phyloP scores from a whole-genome alignment of 1,140 invertebrate genomes.

The Bicyclus anynana region DNA sequence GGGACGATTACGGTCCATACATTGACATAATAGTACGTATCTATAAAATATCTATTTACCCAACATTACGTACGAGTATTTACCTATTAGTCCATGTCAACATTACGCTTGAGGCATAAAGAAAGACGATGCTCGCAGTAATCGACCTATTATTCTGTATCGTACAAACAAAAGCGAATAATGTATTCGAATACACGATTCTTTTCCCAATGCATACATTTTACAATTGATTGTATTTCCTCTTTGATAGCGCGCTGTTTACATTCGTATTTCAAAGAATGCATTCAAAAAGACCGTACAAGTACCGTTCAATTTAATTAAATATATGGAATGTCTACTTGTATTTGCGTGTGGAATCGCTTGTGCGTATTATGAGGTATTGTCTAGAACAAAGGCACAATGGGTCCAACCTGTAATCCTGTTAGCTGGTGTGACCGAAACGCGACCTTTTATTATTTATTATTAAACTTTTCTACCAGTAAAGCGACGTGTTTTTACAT shows the following conservation, averaged over 20 bases:
- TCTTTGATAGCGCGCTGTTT: background rate
- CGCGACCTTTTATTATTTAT: too few relatives aligned
- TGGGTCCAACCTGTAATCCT: too few relatives aligned
- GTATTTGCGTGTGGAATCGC: background rate
- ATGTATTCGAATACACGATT: background rate
- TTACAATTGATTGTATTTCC: background rate
- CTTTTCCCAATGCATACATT: background rate
- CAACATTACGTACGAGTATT: too few relatives aligned
- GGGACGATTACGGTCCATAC: too few relatives aligned
- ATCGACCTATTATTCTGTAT: background rate
- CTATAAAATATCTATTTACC: too few relatives aligned
- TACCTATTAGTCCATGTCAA: too few relatives aligned
- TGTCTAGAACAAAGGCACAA: too few relatives aligned
- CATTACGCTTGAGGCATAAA: background rate
- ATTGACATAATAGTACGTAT: too few relatives aligned
- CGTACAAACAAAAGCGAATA: background rate
- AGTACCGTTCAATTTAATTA: background rate
- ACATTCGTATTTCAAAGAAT: background rate
- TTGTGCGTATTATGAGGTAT: too few relatives aligned
- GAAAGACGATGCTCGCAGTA: background rate
- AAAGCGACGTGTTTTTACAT: too few relatives aligned
- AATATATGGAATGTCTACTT: background rate
- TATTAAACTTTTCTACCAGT: too few relatives aligned
- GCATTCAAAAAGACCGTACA: background rate
- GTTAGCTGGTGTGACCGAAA: too few relatives aligned